Conservation (phyloP, 2,113 vertebrate species). For the Ciconia stormi region DNA sequence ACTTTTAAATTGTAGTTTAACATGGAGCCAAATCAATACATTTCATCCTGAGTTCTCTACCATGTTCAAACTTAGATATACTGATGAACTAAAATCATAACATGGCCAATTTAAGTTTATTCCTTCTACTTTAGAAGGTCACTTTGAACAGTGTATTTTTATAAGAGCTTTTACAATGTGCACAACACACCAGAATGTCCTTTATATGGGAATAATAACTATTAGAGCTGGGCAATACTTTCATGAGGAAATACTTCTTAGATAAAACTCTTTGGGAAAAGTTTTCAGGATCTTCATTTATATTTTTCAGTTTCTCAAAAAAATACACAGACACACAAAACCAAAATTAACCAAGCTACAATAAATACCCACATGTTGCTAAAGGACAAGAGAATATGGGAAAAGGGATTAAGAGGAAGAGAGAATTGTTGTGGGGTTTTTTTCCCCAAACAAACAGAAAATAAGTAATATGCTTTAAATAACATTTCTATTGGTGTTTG, state of each 20-base stretch:
- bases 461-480: neutral
- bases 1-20: neutral
- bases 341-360: neutral
- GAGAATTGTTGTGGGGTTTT: accelerated
- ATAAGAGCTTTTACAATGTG: neutral
- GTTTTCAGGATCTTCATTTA: neutral
- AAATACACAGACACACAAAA: neutral
- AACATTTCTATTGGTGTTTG: neutral
- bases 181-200: neutral
- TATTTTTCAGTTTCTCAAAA: neutral
- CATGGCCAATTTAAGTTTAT: neutral
- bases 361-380: neutral
- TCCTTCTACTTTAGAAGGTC: neutral
- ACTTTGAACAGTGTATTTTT: neutral
- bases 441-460: neutral
- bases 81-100: neutral
- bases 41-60: neutral
- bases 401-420: neutral
- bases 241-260: neutral
- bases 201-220: neutral
- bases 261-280: neutral
- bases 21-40: neutral
- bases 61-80: neutral
- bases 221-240: neutral
- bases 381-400: neutral